A percentile compares a stretch with the other conserved stretches of the same genome.
Conservation (phyloP, 1,140 invertebrate genomes). For the Brachystomella parvula region DNA sequence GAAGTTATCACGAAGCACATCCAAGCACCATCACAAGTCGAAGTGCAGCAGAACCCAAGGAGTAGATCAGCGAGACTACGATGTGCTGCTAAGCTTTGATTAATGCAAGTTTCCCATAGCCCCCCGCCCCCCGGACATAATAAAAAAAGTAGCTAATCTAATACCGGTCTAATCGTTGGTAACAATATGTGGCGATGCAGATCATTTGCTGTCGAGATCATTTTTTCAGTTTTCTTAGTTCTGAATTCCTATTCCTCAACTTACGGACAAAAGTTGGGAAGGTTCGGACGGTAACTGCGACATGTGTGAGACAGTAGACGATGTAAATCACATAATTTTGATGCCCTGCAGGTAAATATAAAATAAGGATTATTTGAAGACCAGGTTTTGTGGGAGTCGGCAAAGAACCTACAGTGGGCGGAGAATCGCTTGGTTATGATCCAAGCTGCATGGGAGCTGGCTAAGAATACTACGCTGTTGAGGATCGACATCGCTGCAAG, state of each 20-base stretch:
- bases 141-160: too few species aligned
- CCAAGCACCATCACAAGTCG: slow-evolving; percentile 59
- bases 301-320: slow-evolving; percentile 25
- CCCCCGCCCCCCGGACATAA: too few species aligned
- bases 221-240: too few species aligned
- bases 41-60: slow-evolving; percentile 69
- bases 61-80: slow-evolving; percentile 80
- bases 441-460: slow-evolving; percentile 17
- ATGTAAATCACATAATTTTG: slow-evolving; percentile 12
- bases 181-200: too few species aligned
- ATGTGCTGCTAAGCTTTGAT: slow-evolving; percentile 68
- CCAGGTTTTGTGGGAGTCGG: background rate
- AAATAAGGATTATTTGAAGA: background rate
- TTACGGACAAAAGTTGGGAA: slow-evolving; percentile 3
- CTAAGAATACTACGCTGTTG: slow-evolving; percentile 36
- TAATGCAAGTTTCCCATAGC: too few species aligned
- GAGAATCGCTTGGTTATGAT: slow-evolving; percentile 7
- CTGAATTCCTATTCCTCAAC: too few species aligned
- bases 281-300: slow-evolving; percentile 22
- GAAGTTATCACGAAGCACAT: slow-evolving; percentile 71
- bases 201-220: too few species aligned
- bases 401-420: slow-evolving; percentile 11
- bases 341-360: slow-evolving; percentile 5
- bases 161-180: too few species aligned
- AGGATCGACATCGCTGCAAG: slow-evolving; percentile 36